Percentiles rank a stretch among this genome's conserved stretches.
Evolutionary conservation across 2,113 vertebrate species (phyloP).

Genomic region (Zootoca vivipara): DNA sequence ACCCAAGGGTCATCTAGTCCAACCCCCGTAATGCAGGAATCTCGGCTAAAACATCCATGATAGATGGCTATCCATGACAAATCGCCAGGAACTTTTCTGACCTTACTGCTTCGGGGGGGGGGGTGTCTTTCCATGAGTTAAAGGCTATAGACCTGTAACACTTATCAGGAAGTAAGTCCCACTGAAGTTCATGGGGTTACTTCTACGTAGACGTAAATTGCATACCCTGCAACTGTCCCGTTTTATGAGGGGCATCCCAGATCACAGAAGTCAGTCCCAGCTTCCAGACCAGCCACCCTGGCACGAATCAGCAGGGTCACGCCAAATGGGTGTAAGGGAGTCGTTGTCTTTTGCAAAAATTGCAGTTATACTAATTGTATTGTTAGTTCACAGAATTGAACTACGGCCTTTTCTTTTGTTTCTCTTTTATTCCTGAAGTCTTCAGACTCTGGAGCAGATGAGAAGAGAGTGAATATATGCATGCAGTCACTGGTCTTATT

Average conservation of each 20-base stretch:
- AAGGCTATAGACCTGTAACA: background rate
- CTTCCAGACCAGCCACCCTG: too few species aligned
- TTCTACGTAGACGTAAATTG: background rate
- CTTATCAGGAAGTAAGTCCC: too few species aligned
- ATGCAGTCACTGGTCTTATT: too few species aligned
- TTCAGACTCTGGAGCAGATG: background rate
- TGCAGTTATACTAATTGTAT: conserved; percentile 51
- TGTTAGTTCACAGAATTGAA: conserved; percentile 29
- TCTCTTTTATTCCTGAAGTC: conserved; percentile 19
- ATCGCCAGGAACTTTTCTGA: background rate
- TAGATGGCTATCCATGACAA: background rate
- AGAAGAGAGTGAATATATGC: background rate
- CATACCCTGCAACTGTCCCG: background rate
- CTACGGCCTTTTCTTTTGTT: conserved; percentile 36
- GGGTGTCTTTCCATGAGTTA: background rate
- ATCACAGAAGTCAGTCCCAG: too few species aligned
- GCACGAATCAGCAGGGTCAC: too few species aligned
- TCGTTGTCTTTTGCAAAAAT: background rate
- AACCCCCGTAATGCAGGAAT: too few species aligned
- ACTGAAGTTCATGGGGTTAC: background rate
- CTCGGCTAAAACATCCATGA: too few species aligned
- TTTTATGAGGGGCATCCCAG: too few species aligned
- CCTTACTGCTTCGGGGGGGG: background rate
- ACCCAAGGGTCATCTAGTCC: too few species aligned
- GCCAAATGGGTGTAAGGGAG: background rate